phyloP scores from a whole-genome alignment of 2,113 vertebrate genomes.

The human region DNA sequence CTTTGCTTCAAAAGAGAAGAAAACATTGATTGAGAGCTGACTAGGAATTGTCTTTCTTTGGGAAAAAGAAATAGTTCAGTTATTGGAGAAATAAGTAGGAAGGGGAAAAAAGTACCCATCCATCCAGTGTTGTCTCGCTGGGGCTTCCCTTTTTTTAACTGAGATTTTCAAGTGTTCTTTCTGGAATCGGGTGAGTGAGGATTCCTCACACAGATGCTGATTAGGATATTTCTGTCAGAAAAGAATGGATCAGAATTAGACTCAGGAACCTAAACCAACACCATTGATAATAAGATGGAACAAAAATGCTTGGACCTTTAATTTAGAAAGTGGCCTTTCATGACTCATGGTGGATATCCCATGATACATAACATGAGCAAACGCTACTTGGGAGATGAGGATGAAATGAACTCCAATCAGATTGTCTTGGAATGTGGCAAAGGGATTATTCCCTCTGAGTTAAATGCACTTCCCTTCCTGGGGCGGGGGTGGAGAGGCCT shows the following conservation, averaged over 20 bases:
- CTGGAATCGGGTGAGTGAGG: background rate
- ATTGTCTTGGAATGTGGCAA: background rate
- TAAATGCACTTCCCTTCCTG: background rate
- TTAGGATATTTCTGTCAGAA: background rate
- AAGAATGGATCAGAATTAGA: background rate
- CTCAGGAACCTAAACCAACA: background rate
- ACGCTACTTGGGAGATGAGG: background rate
- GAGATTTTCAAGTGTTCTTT: background rate
- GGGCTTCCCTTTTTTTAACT: background rate
- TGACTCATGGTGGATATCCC: background rate
- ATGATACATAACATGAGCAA: background rate
- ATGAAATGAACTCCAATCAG: background rate
- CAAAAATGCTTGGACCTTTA: background rate
- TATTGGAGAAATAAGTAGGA: background rate
- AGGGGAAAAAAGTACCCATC: background rate
- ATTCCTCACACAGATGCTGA: background rate
- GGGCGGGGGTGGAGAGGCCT: rapidly evolving
- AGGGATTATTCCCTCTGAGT: background rate
- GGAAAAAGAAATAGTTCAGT: background rate
- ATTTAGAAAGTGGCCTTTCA: background rate
- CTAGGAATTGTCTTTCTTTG: background rate
- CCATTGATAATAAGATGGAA: background rate
- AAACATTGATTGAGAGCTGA: background rate
- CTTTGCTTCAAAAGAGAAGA: constrained; percentile 37
- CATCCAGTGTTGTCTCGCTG: background rate